A percentile compares a stretch with the other conserved stretches of the same genome.
phyloP scores from a whole-genome alignment of 2,797 vertebrate species.

The Mallotus villosus region DNA sequence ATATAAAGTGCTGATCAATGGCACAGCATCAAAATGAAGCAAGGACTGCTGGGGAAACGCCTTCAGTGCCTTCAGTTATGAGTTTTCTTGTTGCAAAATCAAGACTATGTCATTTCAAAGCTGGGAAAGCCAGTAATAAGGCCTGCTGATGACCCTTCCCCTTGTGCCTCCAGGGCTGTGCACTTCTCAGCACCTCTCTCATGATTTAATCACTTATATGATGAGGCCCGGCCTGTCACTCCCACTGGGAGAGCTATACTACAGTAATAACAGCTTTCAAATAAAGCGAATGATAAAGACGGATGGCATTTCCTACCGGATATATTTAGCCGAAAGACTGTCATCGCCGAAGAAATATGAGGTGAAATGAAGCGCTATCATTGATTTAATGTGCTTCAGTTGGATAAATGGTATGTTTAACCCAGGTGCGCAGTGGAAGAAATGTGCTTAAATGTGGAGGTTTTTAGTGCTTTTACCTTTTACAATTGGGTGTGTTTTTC shows the following conservation, averaged over 20 bases:
- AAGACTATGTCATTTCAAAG: constrained; percentile 39
- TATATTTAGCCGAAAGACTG: constrained; percentile 58
- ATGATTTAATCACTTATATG: constrained; percentile 44
- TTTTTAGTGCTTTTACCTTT: constrained; percentile 25
- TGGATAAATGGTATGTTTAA: constrained; percentile 56
- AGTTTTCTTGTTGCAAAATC: constrained; percentile 55
- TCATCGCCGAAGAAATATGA: constrained; percentile 51
- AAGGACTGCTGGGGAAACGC: background rate
- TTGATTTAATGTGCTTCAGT: constrained; percentile 55
- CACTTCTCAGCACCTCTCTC: background rate
- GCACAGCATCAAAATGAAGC: background rate
- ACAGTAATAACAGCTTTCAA: constrained; percentile 62
- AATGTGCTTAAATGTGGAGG: constrained; percentile 36
- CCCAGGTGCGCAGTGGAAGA: constrained; percentile 9
- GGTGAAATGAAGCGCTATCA: constrained; percentile 55
- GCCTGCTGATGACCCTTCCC: constrained; percentile 17
- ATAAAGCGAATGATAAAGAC: constrained; percentile 52
- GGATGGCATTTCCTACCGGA: constrained; percentile 40
- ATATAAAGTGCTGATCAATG: background rate
- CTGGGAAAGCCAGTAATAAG: constrained; percentile 39
- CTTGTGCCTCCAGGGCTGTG: constrained; percentile 2
- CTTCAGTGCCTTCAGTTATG: constrained; percentile 27
- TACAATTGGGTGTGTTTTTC: constrained; percentile 14
- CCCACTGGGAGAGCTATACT: constrained; percentile 34
- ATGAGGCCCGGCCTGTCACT: constrained; percentile 43